These are phyloP conservation scores for Hirudo medicinalis DNA, from an alignment of 1,140 invertebrate genomes.

Conservation along the genomic window DNA sequence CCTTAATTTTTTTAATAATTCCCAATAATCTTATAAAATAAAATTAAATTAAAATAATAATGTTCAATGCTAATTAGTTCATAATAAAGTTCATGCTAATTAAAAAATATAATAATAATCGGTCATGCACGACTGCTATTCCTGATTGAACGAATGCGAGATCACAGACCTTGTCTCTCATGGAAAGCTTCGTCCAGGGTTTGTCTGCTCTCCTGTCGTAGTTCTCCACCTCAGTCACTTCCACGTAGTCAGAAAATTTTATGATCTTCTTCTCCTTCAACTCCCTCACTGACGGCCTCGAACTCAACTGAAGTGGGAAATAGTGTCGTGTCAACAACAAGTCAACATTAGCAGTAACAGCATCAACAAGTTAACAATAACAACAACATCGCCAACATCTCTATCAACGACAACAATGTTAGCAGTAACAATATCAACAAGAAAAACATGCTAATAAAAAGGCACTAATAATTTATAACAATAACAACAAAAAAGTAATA, in stretches of 20 bases:
- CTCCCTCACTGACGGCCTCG: slow-evolving; percentile 96
- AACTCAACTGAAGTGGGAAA: slow-evolving; percentile 56
- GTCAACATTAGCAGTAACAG: background rate
- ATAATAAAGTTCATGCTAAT: too few relatives aligned
- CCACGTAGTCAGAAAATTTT: slow-evolving; percentile 97
- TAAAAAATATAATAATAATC: too few relatives aligned
- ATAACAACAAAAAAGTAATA: too few relatives aligned
- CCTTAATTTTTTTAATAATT: too few relatives aligned
- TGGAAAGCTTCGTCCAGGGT: slow-evolving; percentile 94
- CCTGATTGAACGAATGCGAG: too few relatives aligned
- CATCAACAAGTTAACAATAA: background rate
- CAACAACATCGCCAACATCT: background rate
- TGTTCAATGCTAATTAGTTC: too few relatives aligned
- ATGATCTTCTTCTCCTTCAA: slow-evolving; percentile 99
- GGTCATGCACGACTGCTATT: too few relatives aligned
- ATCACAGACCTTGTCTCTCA: slow-evolving; percentile 74
- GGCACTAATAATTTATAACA: too few relatives aligned
- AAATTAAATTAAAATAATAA: too few relatives aligned
- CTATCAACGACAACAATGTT: background rate
- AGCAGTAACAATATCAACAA: background rate
- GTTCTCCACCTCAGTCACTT: slow-evolving; percentile 90
- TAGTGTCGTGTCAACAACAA: background rate
- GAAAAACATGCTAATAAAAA: too few relatives aligned
- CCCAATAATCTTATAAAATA: too few relatives aligned
- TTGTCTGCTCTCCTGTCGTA: slow-evolving; percentile 92